Conservation (phyloP, 2,113 vertebrate genomes). For the Anarhynchus alexandrinus region DNA sequence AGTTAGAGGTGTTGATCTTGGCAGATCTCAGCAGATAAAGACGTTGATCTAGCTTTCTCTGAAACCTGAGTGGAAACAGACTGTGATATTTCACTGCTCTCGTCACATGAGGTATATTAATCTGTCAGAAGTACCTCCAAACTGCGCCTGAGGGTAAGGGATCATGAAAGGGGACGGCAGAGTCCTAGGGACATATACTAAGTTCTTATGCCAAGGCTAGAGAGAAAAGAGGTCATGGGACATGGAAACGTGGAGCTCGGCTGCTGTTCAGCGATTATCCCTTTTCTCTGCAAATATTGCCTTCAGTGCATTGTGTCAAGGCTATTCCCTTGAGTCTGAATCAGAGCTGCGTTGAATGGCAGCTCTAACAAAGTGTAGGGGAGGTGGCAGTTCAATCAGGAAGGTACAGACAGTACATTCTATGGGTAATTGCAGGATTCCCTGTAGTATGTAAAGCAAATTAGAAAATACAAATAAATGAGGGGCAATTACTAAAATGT, state of each 20-base stretch:
- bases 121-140: conserved; percentile 25
- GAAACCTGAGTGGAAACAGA: neutral
- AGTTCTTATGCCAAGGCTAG: conserved; percentile 38
- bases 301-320: conserved; percentile 60
- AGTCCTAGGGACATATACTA: neutral
- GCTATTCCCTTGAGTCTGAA: conserved; percentile 61
- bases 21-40: conserved; percentile 5
- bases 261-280: conserved; percentile 45
- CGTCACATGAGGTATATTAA: neutral
- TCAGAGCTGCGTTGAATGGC: conserved; percentile 55
- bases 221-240: conserved; percentile 49
- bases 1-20: neutral
- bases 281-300: conserved; percentile 60
- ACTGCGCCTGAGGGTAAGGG: neutral
- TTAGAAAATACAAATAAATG: conserved; percentile 64
- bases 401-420: conserved; percentile 51
- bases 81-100: neutral
- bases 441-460: conserved; percentile 53
- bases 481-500: conserved; percentile 46
- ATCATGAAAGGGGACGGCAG: neutral
- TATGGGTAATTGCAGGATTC: conserved; percentile 58
- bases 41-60: neutral
- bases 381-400: conserved; percentile 62
- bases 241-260: neutral
- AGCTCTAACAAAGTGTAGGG: conserved; percentile 54